phyloP scores from a whole-genome alignment of 2,888 invertebrate species.

The Operophtera brumata region DNA sequence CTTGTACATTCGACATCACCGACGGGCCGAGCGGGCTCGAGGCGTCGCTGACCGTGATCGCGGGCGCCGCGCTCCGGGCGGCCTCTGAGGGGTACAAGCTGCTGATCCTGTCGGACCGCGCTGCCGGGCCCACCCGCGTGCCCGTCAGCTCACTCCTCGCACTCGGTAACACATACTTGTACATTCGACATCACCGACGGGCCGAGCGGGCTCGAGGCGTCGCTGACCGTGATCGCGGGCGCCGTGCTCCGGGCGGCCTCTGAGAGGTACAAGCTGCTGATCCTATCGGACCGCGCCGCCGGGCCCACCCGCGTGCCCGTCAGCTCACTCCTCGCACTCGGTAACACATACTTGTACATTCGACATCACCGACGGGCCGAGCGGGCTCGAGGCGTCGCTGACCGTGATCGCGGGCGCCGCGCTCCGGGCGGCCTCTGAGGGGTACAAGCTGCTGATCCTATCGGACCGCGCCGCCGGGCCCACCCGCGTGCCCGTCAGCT shows the following conservation, averaged over 20 bases:
- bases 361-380: slow-evolving; percentile 86
- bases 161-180: slow-evolving; percentile 81
- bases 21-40: slow-evolving; percentile 90
- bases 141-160: slow-evolving; percentile 60
- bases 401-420: slow-evolving; percentile 90
- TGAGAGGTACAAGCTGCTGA: slow-evolving; percentile 89
- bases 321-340: slow-evolving; percentile 56
- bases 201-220: slow-evolving; percentile 86
- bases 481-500: slow-evolving; percentile 44
- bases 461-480: slow-evolving; percentile 87
- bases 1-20: slow-evolving; percentile 90
- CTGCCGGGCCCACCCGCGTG: slow-evolving; percentile 75
- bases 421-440: slow-evolving; percentile 86
- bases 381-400: slow-evolving; percentile 89
- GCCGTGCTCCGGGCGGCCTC: slow-evolving; percentile 91
- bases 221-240: slow-evolving; percentile 89
- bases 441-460: slow-evolving; percentile 92
- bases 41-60: slow-evolving; percentile 89
- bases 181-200: slow-evolving; percentile 91
- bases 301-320: slow-evolving; percentile 61
- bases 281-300: slow-evolving; percentile 90
- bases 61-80: slow-evolving; percentile 89
- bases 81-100: slow-evolving; percentile 91
- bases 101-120: slow-evolving; percentile 91
- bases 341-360: slow-evolving; percentile 88